Evolutionary conservation across 2,113 vertebrate species (phyloP).

Genomic region (Pluvianellus socialis): DNA sequence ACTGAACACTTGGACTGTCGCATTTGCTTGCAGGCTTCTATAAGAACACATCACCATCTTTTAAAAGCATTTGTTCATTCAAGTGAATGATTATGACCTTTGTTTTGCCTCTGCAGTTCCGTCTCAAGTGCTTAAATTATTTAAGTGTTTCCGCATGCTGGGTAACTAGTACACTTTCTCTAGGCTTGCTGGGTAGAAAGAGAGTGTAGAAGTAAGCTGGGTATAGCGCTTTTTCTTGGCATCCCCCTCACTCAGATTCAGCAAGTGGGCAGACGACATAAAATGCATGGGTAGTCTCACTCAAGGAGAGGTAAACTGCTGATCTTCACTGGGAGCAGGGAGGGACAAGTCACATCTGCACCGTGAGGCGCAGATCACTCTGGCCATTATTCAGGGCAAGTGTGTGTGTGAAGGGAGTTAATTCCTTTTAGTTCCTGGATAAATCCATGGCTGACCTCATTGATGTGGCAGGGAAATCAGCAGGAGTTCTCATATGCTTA

Average conservation of each 20-base stretch:
- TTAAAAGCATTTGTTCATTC: not conserved
- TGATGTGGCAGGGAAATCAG: constrained; percentile 49
- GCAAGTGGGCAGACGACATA: not conserved
- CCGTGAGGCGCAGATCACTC: not conserved
- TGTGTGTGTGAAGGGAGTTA: constrained; percentile 4
- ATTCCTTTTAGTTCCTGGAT: constrained; percentile 42
- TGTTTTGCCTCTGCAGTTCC: not conserved
- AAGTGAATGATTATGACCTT: not conserved
- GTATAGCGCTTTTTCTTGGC: not conserved
- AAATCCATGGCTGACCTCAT: constrained; percentile 35
- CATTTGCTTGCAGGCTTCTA: not conserved
- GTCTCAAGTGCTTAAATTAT: constrained; percentile 10
- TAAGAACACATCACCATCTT: not conserved
- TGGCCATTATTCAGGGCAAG: not conserved
- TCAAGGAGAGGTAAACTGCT: not conserved
- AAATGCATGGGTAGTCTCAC: not conserved
- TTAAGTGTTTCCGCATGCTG: not conserved
- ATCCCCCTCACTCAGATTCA: not conserved
- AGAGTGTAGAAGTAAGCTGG: not conserved
- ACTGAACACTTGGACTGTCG: not conserved
- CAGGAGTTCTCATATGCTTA: not conserved
- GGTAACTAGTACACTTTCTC: not conserved
- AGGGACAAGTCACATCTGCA: not conserved
- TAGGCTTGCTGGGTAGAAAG: not conserved
- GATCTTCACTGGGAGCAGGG: not conserved